Evolutionary conservation across 2,113 vertebrate species (phyloP).

Genomic region (Ammospiza nelsoni): DNA sequence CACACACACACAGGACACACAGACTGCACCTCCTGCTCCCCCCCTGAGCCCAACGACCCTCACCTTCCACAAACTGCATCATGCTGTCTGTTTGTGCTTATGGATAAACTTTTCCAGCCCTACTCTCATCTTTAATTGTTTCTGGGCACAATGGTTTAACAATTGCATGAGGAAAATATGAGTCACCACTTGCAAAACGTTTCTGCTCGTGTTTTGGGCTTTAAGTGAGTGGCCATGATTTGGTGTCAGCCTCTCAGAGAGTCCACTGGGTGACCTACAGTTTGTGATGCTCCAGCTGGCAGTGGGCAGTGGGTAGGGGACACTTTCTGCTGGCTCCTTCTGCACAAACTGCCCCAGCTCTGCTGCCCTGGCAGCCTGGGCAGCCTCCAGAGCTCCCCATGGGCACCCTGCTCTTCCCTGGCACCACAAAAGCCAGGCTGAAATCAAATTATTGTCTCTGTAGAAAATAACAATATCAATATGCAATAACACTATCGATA

Average conservation of each 20-base stretch:
- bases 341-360: background rate
- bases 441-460: background rate
- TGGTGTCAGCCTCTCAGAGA: background rate
- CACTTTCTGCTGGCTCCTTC: background rate
- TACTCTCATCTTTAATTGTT: constrained; percentile 45
- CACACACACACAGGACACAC: background rate
- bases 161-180: constrained; percentile 15
- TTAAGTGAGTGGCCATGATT: background rate
- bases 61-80: background rate
- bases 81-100: constrained; percentile 24
- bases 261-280: background rate
- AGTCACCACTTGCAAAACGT: constrained; percentile 14
- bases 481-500: background rate
- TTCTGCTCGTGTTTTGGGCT: constrained; percentile 19
- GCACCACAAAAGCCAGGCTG: background rate
- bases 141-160: constrained; percentile 50
- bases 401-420: background rate
- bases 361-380: background rate
- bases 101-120: constrained; percentile 32
- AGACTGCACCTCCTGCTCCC: background rate
- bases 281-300: background rate
- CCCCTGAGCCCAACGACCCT: background rate
- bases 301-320: background rate
- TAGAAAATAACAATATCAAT: background rate
- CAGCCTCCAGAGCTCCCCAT: background rate